phyloP scores from a whole-genome alignment of 2,113 vertebrate genomes.

The Rhinichthys klamathensis region DNA sequence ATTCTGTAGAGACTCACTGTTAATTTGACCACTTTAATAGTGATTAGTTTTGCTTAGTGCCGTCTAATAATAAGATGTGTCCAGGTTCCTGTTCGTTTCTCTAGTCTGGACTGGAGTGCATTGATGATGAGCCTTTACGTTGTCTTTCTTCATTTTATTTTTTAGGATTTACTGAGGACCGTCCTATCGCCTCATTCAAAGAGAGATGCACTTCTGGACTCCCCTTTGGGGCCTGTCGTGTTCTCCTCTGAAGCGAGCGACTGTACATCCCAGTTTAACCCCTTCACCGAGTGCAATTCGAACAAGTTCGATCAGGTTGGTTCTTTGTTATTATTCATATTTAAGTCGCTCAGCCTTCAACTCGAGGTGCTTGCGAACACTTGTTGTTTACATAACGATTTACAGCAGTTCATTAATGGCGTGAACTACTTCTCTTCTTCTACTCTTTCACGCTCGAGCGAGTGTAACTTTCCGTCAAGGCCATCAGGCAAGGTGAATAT shows the following conservation, averaged over 20 bases:
- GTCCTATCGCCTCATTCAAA: slow-evolving; percentile 71
- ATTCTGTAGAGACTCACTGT: slow-evolving; percentile 53
- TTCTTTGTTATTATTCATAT: slow-evolving; percentile 42
- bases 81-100: slow-evolving; percentile 31
- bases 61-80: slow-evolving; percentile 53
- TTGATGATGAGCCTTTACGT: background rate
- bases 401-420: slow-evolving; percentile 52
- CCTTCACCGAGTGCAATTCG: slow-evolving; percentile 79
- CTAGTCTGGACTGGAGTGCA: background rate
- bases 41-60: slow-evolving; percentile 38
- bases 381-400: slow-evolving; percentile 25
- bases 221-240: slow-evolving; percentile 62
- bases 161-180: slow-evolving; percentile 83
- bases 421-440: slow-evolving; percentile 43
- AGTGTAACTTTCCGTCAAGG: slow-evolving; percentile 66
- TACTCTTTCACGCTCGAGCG: background rate
- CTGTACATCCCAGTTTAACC: slow-evolving; percentile 77
- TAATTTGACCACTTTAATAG: slow-evolving; percentile 55
- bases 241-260: slow-evolving; percentile 59
- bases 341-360: background rate
- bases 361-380: background rate
- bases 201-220: slow-evolving; percentile 49
- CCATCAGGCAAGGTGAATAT: slow-evolving; percentile 67
- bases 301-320: slow-evolving; percentile 87
- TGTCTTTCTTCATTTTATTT: slow-evolving; percentile 1